These are phyloP conservation scores for Peromyscus nudipes DNA, from an alignment of 2,797 vertebrate genomes.

Conservation along the genomic window DNA sequence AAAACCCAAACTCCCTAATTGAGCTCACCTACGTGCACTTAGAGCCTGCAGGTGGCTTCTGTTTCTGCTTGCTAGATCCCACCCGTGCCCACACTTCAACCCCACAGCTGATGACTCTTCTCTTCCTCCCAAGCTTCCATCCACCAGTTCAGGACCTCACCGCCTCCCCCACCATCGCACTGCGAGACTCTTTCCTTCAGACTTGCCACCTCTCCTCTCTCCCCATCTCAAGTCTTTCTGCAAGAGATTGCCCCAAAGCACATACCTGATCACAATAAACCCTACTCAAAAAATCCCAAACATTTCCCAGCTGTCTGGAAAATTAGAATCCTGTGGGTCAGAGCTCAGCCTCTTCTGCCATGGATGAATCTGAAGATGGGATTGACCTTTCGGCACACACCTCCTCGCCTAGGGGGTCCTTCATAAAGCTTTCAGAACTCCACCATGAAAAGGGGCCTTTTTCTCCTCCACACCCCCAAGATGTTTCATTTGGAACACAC, in stretches of 20 bases:
- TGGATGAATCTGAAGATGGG: background rate
- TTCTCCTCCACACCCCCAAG: background rate
- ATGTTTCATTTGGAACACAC: constrained; percentile 1
- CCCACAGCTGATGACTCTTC: background rate
- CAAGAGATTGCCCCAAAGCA: background rate
- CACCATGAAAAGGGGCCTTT: background rate
- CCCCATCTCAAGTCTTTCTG: background rate
- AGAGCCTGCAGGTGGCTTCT: background rate
- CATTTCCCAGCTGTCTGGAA: background rate
- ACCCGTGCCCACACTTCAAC: background rate
- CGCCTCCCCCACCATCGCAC: background rate
- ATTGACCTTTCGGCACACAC: background rate
- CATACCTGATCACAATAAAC: background rate
- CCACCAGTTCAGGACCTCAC: background rate
- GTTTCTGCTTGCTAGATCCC: background rate
- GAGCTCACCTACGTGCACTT: background rate
- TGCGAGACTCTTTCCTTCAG: background rate
- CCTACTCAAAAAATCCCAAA: constrained; percentile 12
- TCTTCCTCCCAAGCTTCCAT: background rate
- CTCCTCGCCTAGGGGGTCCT: background rate
- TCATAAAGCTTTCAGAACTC: background rate
- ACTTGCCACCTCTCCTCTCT: background rate
- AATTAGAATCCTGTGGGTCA: background rate
- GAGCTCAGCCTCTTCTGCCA: background rate
- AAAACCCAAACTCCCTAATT: background rate